A percentile compares a stretch with the other conserved stretches of the same genome.
Conservation (phyloP, 2,797 vertebrate species). For the Prunella strophiata region DNA sequence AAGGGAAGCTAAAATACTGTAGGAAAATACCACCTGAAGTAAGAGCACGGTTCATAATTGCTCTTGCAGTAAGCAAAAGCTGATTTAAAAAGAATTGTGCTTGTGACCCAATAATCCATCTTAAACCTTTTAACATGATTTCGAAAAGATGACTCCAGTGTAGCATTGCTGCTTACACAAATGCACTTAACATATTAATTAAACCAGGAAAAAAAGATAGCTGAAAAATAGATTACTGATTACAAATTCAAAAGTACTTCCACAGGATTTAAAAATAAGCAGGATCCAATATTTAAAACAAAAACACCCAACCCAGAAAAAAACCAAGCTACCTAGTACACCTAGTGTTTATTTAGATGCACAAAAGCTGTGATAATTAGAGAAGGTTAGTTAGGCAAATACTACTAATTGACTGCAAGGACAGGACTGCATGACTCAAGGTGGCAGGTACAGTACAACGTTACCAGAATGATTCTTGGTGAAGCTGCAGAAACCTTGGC, state of each 20-base stretch:
- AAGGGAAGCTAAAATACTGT: slow-evolving; percentile 24
- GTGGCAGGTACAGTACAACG: neutral
- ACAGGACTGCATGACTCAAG: neutral
- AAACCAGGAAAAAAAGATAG: neutral
- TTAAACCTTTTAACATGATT: neutral
- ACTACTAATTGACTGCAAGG: neutral
- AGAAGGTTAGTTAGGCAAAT: neutral
- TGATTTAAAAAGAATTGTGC: neutral
- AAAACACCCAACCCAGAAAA: neutral
- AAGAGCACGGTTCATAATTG: neutral
- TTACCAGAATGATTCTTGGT: neutral
- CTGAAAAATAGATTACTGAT: neutral
- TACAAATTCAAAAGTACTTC: neutral
- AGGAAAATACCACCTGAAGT: slow-evolving; percentile 19
- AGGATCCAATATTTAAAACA: neutral
- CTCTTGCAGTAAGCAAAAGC: slow-evolving; percentile 2
- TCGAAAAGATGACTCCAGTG: neutral
- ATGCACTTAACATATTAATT: neutral
- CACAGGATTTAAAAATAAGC: neutral
- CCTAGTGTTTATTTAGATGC: neutral
- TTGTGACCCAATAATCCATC: neutral
- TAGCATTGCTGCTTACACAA: neutral
- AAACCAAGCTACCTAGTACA: neutral
- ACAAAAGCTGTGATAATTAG: neutral
- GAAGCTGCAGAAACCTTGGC: neutral